A percentile compares a stretch with the other conserved stretches of the same genome.
Conservation (phyloP, 2,888 invertebrate genomes). For the Caradrina kadenii region DNA sequence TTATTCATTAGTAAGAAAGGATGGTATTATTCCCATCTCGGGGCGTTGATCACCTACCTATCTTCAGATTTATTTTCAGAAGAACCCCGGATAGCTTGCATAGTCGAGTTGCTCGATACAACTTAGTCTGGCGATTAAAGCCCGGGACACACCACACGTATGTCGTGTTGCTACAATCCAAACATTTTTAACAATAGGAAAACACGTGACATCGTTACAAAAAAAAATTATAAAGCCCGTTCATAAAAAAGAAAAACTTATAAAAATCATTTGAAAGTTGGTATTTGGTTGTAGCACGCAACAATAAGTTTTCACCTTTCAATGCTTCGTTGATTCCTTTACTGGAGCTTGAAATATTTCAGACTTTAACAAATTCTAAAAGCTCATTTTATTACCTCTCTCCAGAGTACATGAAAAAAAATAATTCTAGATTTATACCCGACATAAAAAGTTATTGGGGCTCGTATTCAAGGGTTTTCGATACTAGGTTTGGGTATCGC, state of each 20-base stretch:
- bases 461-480: not conserved
- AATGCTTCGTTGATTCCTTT: conserved; percentile 1
- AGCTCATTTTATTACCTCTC: conserved; percentile 1
- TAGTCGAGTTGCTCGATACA: no score
- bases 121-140: no score
- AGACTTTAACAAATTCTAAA: conserved; percentile 5
- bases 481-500: not conserved
- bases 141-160: no score
- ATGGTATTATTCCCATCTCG: conserved; percentile 64
- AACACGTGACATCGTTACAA: no score
- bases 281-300: not conserved
- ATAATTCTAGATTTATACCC: not conserved
- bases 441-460: no score
- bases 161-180: no score
- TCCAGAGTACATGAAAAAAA: conserved; percentile 5
- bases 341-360: conserved; percentile 3
- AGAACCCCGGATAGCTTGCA: no score
- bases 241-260: no score
- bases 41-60: conserved; percentile 54
- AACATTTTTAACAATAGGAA: no score
- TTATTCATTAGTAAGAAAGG: conserved; percentile 72
- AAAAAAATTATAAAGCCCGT: no score
- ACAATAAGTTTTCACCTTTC: conserved; percentile 6
- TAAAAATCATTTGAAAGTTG: not conserved
- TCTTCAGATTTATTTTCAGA: conserved; percentile 9